Percentiles rank a stretch among this genome's conserved stretches.
Evolutionary conservation across 1,140 invertebrate species (phyloP).

Genomic region (Bombus vancouverensis): DNA sequence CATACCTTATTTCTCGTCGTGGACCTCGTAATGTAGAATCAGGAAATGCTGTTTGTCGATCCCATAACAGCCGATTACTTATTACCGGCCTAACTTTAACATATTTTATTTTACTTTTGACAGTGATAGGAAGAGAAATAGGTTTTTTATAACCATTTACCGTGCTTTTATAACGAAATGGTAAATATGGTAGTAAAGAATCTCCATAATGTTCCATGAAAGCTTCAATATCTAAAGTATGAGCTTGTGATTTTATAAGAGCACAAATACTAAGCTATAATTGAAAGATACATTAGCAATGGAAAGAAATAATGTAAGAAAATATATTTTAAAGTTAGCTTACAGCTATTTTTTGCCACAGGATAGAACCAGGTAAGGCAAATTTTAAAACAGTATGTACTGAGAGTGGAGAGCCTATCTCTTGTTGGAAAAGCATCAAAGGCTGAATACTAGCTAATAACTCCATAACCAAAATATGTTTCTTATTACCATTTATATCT

Average conservation of each 20-base stretch:
- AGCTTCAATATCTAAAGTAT: conserved; percentile 68
- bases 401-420: conserved; percentile 67
- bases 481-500: conserved; percentile 70
- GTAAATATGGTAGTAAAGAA: conserved; percentile 78
- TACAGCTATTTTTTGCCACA: conserved; percentile 80
- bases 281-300: conserved; percentile 29
- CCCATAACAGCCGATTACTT: conserved; percentile 65
- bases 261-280: conserved; percentile 77
- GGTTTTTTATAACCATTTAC: conserved; percentile 55
- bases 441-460: conserved; percentile 78
- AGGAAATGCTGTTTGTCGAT: conserved; percentile 77
- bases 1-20: conserved; percentile 79
- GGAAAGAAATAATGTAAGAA: not conserved
- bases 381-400: conserved; percentile 72
- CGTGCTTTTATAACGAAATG: conserved; percentile 42
- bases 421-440: conserved; percentile 74
- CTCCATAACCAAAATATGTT: conserved; percentile 76
- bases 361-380: conserved; percentile 71
- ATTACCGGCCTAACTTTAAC: conserved; percentile 70
- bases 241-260: conserved; percentile 74
- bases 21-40: conserved; percentile 77
- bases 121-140: conserved; percentile 77
- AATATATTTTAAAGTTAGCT: conserved; percentile 38
- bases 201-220: conserved; percentile 79
- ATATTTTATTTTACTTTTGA: conserved; percentile 79